Evolutionary conservation across 2,113 vertebrate species (phyloP), one percentile per base, ranked within the genome.

Genomic region (Neotoma lepida): DNA sequence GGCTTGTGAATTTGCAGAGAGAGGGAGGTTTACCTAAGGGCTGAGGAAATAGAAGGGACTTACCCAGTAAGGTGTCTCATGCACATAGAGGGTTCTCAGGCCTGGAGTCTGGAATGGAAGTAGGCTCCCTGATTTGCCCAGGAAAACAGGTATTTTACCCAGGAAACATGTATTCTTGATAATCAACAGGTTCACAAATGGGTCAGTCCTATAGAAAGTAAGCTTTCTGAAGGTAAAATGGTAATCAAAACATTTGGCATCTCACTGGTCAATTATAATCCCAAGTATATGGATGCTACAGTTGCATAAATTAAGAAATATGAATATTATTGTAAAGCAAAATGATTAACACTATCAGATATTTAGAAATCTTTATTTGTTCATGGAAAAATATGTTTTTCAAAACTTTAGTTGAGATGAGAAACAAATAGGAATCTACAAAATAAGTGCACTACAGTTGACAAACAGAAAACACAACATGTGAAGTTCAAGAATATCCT

Each of bases 241-340:
- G 2, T 8, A 91, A 64, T 63, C 6, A 49, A 93, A 93, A 46
- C 22, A 46, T 15, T 13, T 81, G 17, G 26, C 12, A 80, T 86
- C 64, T 8, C 86, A 22, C 35, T 28, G 22, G 9, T 71, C 73
- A 70, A 22, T 22, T 39, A 70, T 89, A 68, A 6, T 14, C 44
- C 6, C 17, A 95, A 76, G 13, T 71, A 64, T 95, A 82, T 73
- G 18, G 64, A 86, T 71, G 7, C 9, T 85, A 70, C 26, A 26
- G 17, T 81, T 94, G 33, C 8, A 74, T 66, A 92, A 78, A 90
- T 86, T 90, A 86, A 71, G 9, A 81, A 70, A 28, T 76, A 80
- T 81, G 12, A 66, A 2, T 77, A 84, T 44, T 17, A 90, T 13
- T 51, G 26, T n/a, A 84, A 76, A 92, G 20, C 26, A 74, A 90